Evolutionary conservation across 2,888 invertebrate species (phyloP), one percentile per base, ranked within the genome.

Genomic region (Spilosoma lubricipeda): DNA sequence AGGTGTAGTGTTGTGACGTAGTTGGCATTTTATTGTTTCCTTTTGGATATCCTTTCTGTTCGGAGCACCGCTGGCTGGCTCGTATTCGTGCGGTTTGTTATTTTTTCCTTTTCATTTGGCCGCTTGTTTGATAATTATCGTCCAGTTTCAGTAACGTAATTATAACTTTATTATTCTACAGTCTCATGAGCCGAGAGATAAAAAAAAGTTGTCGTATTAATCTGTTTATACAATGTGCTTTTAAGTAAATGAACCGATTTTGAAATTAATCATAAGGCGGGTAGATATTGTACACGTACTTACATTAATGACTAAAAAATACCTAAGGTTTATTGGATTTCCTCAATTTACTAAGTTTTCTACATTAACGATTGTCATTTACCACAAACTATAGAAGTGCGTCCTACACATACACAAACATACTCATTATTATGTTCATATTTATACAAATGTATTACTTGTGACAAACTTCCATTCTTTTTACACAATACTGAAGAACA

Each of bases 31-130:
- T 80, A 82, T 87, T 86, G 86, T 87, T 85, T 73, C 73, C 85
- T 86, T 74, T 87, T 86, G 90, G 90, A 90, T 88, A 85, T 79
- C 85, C 87, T 89, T 90, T 70, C 90, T 90, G 89, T 90, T 85
- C 80, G 88, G 85, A 88, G 81, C 80, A 48, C 39, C 80, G 82
- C 82, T 82, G 86, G 76, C 84, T 83, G 82, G 85, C 82, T 82
- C 80, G 80, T 79, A 77, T 81, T 80, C 82, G 84, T 88, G 87
- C 82, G 87, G 86, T 84, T 86, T 85, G 83, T 85, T 84, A 78
- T 84, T 73, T 67, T 45, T 78, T 83, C 80, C n/a, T 56, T 52
- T 52, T 52, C 23, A 81, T 79, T 78, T 56, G 1, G 30, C 77
- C 74, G 79, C 67, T 77, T 72, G 15, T 78, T 77, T 71, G 80